These are phyloP conservation scores for Melieria crassipennis DNA, from an alignment of 2,888 invertebrate species.

Conservation along the genomic window DNA sequence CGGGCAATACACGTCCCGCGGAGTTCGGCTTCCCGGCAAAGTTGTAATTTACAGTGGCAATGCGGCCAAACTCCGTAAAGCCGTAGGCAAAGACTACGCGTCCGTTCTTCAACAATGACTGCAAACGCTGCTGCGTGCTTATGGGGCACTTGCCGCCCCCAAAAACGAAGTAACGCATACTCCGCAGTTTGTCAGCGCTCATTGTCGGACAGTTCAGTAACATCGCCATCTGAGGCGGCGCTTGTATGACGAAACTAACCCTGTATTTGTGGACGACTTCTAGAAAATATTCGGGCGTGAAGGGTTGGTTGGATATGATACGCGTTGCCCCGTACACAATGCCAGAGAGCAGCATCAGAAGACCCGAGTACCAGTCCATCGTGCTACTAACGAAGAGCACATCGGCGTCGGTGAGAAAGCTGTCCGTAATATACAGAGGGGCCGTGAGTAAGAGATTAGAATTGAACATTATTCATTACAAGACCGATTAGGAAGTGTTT, in stretches of 20 bases:
- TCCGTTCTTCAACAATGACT: conserved; percentile 46
- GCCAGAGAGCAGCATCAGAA: conserved; percentile 21
- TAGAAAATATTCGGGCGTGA: conserved; percentile 49
- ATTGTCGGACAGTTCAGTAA: conserved; percentile 45
- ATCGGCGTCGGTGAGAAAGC: conserved; percentile 17
- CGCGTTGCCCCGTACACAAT: conserved; percentile 28
- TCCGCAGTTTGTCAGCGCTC: conserved; percentile 44
- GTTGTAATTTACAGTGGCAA: conserved; percentile 36
- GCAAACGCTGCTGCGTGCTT: conserved; percentile 46
- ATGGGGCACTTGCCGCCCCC: conserved; percentile 49
- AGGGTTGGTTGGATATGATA: conserved; percentile 44
- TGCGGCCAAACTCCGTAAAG: conserved; percentile 51
- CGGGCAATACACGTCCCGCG: conserved; percentile 48
- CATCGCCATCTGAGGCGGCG: conserved; percentile 50
- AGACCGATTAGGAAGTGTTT: background rate
- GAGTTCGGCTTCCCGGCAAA: conserved; percentile 40
- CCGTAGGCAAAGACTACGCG: conserved; percentile 51
- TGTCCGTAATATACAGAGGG: background rate
- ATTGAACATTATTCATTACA: background rate
- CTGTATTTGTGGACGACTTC: conserved; percentile 51
- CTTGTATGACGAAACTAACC: conserved; percentile 47
- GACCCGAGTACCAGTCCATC: conserved; percentile 35
- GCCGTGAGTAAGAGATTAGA: background rate
- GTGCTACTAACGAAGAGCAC: conserved; percentile 14
- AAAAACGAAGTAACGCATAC: conserved; percentile 48